Percentiles rank a stretch among this genome's conserved stretches.
These are phyloP conservation scores for Trichopria drosophilae DNA, from an alignment of 2,888 invertebrate species.

Conservation along the genomic window DNA sequence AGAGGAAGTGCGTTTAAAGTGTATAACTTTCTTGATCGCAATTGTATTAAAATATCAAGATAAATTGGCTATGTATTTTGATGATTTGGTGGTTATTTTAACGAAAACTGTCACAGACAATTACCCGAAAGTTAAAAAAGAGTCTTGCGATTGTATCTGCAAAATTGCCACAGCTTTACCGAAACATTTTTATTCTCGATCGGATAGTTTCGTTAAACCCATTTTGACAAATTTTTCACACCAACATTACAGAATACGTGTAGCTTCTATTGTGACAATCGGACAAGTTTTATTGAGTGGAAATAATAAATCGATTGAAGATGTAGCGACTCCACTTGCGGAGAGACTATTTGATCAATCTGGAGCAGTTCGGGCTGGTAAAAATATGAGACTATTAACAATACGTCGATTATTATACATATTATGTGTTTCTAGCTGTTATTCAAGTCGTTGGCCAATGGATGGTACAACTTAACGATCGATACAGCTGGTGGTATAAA, in stretches of 20 bases:
- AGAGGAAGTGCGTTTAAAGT: constrained; percentile 80
- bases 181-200: constrained; percentile 73
- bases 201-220: constrained; percentile 74
- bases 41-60: constrained; percentile 69
- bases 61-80: constrained; percentile 69
- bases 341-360: constrained; percentile 86
- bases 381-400: constrained; percentile 3
- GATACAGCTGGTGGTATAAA: constrained; percentile 88
- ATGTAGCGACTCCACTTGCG: constrained; percentile 78
- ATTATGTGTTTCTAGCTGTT: constrained; percentile 62
- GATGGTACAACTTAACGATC: constrained; percentile 76
- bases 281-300: constrained; percentile 66
- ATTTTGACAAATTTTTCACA: constrained; percentile 74
- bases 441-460: constrained; percentile 76
- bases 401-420: neutral
- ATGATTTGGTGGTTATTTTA: constrained; percentile 75
- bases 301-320: constrained; percentile 71
- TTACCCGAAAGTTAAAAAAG: constrained; percentile 79
- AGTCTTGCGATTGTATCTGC: constrained; percentile 74
- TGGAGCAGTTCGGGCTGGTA: constrained; percentile 69
- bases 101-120: constrained; percentile 74
- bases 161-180: constrained; percentile 67
- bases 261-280: constrained; percentile 73
- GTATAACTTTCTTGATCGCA: constrained; percentile 68
- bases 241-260: constrained; percentile 80